Conservation (phyloP, 2,113 vertebrate species). For the cat (Felis catus) region F.catus_Fca126_mat1.0 CM031412.1:6026001-6026500, state of each 20-base stretch:
- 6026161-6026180: slow-evolving; percentile 52
- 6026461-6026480: background rate
- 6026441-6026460: background rate
- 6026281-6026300: background rate
- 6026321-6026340: background rate
- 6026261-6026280: background rate
- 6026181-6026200: slow-evolving; percentile 54
- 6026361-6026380: background rate
- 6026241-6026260: slow-evolving; percentile 50
- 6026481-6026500: background rate
- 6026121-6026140: background rate
- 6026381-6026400: background rate
- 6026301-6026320: background rate
- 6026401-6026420: background rate
- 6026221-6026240: slow-evolving; percentile 35
- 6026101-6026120: background rate
- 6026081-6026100: background rate
- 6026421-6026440: background rate
- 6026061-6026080: background rate
- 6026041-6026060: background rate
- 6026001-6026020: background rate
- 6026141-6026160: slow-evolving; percentile 38
- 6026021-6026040: background rate
- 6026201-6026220: slow-evolving; percentile 49
- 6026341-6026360: background rate